Conservation (phyloP, 1,140 invertebrate genomes). For the Belonocnema kinseyi region DNA sequence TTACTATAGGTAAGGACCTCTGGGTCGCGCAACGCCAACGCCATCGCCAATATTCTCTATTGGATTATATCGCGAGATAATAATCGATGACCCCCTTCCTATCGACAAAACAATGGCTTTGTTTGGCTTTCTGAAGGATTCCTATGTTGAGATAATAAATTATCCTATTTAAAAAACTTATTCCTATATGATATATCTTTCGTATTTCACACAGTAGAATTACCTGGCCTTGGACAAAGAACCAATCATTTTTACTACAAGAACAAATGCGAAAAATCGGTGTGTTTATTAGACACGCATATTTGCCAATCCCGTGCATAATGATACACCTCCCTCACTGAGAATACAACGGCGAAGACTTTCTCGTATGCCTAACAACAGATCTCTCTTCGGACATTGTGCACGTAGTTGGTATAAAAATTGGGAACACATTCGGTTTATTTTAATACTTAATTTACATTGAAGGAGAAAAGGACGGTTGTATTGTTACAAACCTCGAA, state of each 20-base stretch:
- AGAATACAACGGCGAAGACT: conserved; percentile 26
- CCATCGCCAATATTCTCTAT: conserved; percentile 23
- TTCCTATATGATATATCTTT: no score
- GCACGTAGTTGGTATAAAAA: conserved; percentile 8
- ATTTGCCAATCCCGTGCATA: conserved; percentile 29
- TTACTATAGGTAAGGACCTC: neutral
- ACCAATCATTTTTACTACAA: no score
- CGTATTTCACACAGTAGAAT: no score
- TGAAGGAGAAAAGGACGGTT: conserved; percentile 25
- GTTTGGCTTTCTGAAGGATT: neutral
- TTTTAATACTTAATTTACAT: conserved; percentile 31
- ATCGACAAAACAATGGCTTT: neutral
- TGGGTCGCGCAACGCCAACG: neutral
- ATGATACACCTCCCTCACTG: conserved; percentile 26
- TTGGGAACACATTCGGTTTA: conserved; percentile 30
- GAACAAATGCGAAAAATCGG: neutral
- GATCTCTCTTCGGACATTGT: conserved; percentile 12
- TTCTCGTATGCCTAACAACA: conserved; percentile 23
- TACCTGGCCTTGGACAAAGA: no score
- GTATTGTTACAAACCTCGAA: conserved; percentile 29
- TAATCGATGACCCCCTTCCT: neutral
- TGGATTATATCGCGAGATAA: conserved; percentile 1
- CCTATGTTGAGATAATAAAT: no score
- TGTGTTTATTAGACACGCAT: conserved; percentile 20
- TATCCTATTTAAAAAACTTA: no score